A percentile compares a stretch with the other conserved stretches of the same genome.
Evolutionary conservation across 23 tunicate species (phyloP).

Genomic region (Phallusia fumigata): DNA sequence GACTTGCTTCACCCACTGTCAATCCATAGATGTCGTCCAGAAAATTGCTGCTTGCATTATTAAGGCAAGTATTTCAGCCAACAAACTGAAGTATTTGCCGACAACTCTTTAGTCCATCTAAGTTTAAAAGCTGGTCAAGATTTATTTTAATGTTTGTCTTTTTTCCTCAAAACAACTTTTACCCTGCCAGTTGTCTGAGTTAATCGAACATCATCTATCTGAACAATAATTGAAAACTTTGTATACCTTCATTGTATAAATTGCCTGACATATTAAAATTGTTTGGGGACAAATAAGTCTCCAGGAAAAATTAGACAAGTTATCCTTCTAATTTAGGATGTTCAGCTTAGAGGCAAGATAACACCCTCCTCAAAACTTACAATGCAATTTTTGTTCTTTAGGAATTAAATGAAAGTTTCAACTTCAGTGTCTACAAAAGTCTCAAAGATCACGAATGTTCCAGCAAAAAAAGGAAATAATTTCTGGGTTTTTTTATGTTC

Average conservation of each 20-base stretch:
- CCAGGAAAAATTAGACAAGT: no score
- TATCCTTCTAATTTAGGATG: background rate
- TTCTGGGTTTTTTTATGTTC: background rate
- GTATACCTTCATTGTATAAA: no score
- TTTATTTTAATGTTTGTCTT: no score
- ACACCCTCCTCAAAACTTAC: no score
- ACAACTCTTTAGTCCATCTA: background rate
- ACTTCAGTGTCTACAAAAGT: slow-evolving; percentile 49
- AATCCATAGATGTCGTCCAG: slow-evolving; percentile 9
- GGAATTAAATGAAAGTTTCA: slow-evolving; percentile 39
- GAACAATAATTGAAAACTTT: no score
- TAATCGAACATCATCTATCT: no score
- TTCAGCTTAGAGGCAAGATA: no score
- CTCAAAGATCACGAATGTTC: slow-evolving; percentile 28
- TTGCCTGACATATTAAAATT: no score
- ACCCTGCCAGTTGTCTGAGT: no score
- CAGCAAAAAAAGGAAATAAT: background rate
- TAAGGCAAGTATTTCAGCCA: slow-evolving; percentile 24
- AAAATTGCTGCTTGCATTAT: slow-evolving; percentile 22
- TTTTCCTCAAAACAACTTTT: no score
- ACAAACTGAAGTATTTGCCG: background rate
- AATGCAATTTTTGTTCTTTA: background rate
- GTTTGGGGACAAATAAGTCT: no score
- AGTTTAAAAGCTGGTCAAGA: no score
- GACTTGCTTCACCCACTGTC: slow-evolving; percentile 55